phyloP scores from a whole-genome alignment of 2,797 vertebrate species.

The Okamejei kenojei region DNA sequence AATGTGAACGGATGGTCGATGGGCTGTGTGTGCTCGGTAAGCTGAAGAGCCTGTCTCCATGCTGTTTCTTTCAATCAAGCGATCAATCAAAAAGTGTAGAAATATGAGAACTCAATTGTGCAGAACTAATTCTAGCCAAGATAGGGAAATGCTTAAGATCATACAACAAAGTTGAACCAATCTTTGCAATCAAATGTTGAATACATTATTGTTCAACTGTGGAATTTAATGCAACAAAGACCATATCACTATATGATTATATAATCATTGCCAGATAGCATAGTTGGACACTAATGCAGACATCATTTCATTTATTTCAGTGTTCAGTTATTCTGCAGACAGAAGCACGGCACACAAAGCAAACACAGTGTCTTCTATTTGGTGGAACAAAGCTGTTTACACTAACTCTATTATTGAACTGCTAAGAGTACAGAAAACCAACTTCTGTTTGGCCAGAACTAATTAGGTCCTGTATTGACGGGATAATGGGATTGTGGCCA shows the following conservation, averaged over 20 bases:
- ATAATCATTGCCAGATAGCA: not conserved
- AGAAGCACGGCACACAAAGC: not conserved
- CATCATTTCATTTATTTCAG: not conserved
- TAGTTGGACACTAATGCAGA: not conserved
- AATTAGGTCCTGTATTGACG: not conserved
- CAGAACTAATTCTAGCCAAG: not conserved
- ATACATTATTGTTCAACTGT: not conserved
- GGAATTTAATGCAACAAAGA: slow-evolving; percentile 6
- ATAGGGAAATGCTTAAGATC: not conserved
- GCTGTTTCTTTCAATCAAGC: too few species aligned
- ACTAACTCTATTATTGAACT: not conserved
- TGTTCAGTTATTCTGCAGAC: not conserved
- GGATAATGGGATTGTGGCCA: not conserved
- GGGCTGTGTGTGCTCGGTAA: too few species aligned
- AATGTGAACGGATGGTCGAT: too few species aligned
- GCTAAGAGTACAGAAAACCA: not conserved
- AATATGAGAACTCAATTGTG: not conserved
- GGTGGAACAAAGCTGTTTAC: not conserved
- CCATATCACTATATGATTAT: not conserved
- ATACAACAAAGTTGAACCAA: not conserved
- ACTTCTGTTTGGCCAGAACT: not conserved
- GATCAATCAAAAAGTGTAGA: not conserved
- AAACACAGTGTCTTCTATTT: not conserved
- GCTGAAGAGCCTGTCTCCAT: too few species aligned
- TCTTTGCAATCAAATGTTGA: not conserved